Evolutionary conservation across 35 echinoderm and acorn worm species (phyloP), one percentile per base, ranked within the genome.

Genomic region (Strongylocentrotus purpuratus): DNA sequence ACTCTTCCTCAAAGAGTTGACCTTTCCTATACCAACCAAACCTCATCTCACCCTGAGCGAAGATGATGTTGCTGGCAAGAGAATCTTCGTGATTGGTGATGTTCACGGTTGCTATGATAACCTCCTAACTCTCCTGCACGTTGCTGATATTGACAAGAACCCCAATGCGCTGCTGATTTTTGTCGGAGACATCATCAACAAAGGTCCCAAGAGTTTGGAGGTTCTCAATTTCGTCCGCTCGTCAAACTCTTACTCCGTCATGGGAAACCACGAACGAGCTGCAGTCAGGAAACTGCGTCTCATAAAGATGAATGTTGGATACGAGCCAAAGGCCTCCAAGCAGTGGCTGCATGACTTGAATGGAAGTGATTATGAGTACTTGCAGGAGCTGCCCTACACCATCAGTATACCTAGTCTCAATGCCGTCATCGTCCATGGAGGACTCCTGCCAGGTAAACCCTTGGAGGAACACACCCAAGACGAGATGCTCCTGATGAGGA

Each of bases 91-190:
- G 5, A 96, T 97, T 15, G 97, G 97, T n/a, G 97, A 97, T 88
- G 97, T 97, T 33, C 97, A 97, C 28, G 97, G 97, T 31, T 97
- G 97, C 91, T 97, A 92, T 61, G 97, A 97, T 61, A 94, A 95
- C 88, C 71, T 97, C 20, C n/a, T 90, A 45, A 46, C 45, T 9
- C 94, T 97, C 20, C 13, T 97, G 33, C 47, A 97, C 32, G 89
- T 94, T 32, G 95, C 95, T 28, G 93, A 59, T 35, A 92, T 95
- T 20, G 31, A 48, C 12, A 94, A 88, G 12, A 50, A 94, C 33
- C 65, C 95, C 12, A 85, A 97, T 52, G 20, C 61, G 7, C 47
- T 95, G 14, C 20, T 96, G 14, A 86, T 97, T 31, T 95, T 97
- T 45, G 97, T 97, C 85, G 97, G 97, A 11, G 97, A 97, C 87